Percentiles rank a stretch among this genome's conserved stretches.
These are phyloP conservation scores for Silurus aristotelis DNA, from an alignment of 2,797 vertebrate genomes.

Conservation along the genomic window DNA sequence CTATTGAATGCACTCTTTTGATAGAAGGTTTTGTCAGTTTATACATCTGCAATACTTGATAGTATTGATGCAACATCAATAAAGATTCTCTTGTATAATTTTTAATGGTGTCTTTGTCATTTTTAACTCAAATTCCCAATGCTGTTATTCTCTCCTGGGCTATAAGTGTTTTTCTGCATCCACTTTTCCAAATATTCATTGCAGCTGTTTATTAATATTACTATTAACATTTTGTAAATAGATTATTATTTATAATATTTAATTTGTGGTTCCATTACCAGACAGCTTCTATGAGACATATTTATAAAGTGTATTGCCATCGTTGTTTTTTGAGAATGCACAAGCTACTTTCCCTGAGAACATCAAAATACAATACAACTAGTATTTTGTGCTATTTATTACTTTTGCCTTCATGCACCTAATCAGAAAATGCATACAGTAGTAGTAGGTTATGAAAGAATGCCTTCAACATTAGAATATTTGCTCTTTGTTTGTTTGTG, in stretches of 20 bases:
- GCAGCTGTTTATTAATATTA: not conserved
- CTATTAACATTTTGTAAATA: not conserved
- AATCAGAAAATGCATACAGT: not conserved
- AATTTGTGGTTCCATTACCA: not conserved
- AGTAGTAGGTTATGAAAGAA: conserved; percentile 1
- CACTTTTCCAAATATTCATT: not conserved
- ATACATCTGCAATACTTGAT: conserved; percentile 90
- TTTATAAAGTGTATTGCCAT: not conserved
- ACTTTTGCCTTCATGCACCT: not conserved
- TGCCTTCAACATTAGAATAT: not conserved
- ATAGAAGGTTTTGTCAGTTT: conserved; percentile 86
- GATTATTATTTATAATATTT: no score
- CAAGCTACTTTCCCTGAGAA: not conserved
- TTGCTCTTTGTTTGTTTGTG: no score
- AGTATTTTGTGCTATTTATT: not conserved
- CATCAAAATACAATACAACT: no score
- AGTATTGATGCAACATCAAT: conserved; percentile 93
- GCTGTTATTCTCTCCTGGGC: no score
- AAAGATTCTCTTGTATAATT: conserved; percentile 82
- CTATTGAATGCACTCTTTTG: conserved; percentile 88
- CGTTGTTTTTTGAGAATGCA: not conserved
- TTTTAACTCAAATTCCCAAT: not conserved
- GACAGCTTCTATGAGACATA: no score
- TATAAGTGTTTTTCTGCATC: no score
- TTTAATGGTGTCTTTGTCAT: conserved; percentile 41